Conservation (phyloP, 2,888 invertebrate species). For the Apantesis nais region DNA sequence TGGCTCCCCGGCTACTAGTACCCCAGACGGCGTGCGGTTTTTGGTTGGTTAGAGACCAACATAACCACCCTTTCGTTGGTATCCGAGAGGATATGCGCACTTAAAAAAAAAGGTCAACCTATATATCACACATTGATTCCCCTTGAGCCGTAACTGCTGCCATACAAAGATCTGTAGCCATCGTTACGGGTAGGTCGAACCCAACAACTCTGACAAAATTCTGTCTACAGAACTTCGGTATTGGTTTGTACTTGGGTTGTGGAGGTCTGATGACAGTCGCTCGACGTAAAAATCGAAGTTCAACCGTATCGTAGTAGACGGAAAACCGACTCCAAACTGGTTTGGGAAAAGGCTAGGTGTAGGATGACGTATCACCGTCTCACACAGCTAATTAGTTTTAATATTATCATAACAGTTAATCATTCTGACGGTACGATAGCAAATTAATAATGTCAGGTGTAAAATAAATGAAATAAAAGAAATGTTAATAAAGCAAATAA, state of each 20-base stretch:
- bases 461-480: slow-evolving; percentile 19
- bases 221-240: neutral
- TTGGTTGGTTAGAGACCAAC: too few species aligned
- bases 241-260: neutral
- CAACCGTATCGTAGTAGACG: too few species aligned
- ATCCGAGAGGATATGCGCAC: too few species aligned
- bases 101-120: too few species aligned
- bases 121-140: too few species aligned
- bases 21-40: too few species aligned
- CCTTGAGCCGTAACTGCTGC: too few species aligned
- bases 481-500: slow-evolving; percentile 16
- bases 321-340: neutral
- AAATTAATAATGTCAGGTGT: slow-evolving; percentile 13
- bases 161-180: too few species aligned
- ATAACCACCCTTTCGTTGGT: too few species aligned
- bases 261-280: neutral
- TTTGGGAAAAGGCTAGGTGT: neutral
- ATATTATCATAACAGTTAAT: slow-evolving; percentile 9
- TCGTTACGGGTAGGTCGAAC: too few species aligned
- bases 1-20: too few species aligned
- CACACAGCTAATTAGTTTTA: slow-evolving; percentile 2
- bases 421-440: neutral
- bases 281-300: neutral
- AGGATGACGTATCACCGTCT: neutral
- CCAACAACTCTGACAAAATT: too few species aligned